These are phyloP conservation scores for Neotoxoptera formosana DNA, from an alignment of 1,140 invertebrate species.

Conservation along the genomic window DNA sequence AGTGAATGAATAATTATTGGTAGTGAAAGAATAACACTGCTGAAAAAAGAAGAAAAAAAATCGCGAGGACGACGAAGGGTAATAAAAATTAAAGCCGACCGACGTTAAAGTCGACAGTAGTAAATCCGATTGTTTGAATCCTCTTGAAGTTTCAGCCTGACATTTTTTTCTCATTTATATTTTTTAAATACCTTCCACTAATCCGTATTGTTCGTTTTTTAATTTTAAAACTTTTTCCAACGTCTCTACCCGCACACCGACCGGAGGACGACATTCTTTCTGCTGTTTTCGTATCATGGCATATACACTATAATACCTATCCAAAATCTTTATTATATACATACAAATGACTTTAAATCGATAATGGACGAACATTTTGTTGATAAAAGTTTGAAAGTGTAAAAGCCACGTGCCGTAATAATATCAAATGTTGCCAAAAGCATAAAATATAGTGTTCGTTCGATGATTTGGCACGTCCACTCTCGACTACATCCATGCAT, in stretches of 20 bases:
- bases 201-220: slow-evolving; percentile 43
- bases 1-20: slow-evolving; percentile 27
- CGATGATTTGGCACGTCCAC: background rate
- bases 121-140: slow-evolving; percentile 34
- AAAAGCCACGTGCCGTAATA: background rate
- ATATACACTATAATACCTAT: background rate
- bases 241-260: background rate
- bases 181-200: slow-evolving; percentile 3
- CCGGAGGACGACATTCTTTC: background rate
- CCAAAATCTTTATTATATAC: background rate
- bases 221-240: slow-evolving; percentile 34
- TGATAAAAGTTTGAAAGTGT: background rate
- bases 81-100: background rate
- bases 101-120: slow-evolving; percentile 19
- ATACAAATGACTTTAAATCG: background rate
- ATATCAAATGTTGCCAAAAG: background rate
- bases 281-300: background rate
- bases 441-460: background rate
- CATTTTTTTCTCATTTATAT: background rate
- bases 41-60: background rate
- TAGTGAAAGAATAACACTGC: background rate
- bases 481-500: background rate
- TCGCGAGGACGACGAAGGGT: background rate
- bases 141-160: background rate
- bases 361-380: background rate